phyloP scores from a whole-genome alignment of 2,797 vertebrate species.

The Peromyscus melanophrys region DNA sequence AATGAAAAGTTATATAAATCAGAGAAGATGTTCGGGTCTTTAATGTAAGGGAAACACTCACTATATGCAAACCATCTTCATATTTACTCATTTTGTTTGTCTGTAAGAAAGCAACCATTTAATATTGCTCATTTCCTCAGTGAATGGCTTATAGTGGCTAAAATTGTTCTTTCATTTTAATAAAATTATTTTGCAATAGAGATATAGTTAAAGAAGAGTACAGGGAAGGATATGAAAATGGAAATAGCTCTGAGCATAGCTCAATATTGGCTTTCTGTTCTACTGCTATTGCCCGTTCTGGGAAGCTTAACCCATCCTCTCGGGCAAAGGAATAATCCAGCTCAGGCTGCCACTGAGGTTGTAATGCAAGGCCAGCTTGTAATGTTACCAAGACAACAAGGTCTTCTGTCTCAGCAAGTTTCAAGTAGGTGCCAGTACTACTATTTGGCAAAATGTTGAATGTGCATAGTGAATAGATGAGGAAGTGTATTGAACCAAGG shows the following conservation, averaged over 20 bases:
- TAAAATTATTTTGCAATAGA: conserved; percentile 58
- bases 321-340: neutral
- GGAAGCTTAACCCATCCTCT: neutral
- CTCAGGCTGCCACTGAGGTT: neutral
- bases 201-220: conserved; percentile 17
- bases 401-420: neutral
- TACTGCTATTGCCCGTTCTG: neutral
- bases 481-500: neutral
- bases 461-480: neutral
- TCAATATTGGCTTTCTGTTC: conserved; percentile 33
- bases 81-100: neutral
- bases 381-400: neutral
- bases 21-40: neutral
- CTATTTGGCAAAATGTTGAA: neutral
- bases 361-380: neutral
- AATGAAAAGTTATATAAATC: conserved; percentile 12
- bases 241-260: neutral
- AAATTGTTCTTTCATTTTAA: neutral
- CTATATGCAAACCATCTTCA: neutral
- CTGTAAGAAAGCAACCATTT: neutral
- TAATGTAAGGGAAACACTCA: neutral
- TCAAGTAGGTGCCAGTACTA: neutral
- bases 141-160: conserved; percentile 1
- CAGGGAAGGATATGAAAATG: neutral
- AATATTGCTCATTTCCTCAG: neutral